These are phyloP conservation scores for Cheilosia scutellata DNA, from an alignment of 2,888 invertebrate species.

Conservation along the genomic window DNA sequence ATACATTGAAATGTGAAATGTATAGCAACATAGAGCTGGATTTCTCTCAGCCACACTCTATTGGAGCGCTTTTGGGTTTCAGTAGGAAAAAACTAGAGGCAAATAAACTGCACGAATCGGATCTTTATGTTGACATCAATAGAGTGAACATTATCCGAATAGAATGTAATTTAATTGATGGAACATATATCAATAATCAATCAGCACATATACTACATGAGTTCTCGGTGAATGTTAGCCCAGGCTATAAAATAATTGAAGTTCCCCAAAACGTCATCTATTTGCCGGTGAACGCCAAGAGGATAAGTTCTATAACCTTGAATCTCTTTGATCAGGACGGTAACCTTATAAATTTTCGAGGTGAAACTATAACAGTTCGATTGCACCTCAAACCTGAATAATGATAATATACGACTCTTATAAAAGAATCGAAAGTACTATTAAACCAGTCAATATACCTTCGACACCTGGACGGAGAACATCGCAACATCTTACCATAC, in stretches of 20 bases:
- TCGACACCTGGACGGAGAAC: neutral
- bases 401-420: slow-evolving; percentile 28
- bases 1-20: slow-evolving; percentile 58
- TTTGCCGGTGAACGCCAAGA: slow-evolving; percentile 78
- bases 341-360: slow-evolving; percentile 79
- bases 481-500: slow-evolving; percentile 45
- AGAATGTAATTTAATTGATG: slow-evolving; percentile 53
- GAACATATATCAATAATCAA: slow-evolving; percentile 2
- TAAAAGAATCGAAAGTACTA: neutral
- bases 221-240: slow-evolving; percentile 77
- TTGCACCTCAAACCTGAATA: slow-evolving; percentile 72
- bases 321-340: slow-evolving; percentile 79
- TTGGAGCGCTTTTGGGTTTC: slow-evolving; percentile 30
- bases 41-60: slow-evolving; percentile 27
- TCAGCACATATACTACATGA: slow-evolving; percentile 79
- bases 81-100: slow-evolving; percentile 9
- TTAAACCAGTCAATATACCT: neutral
- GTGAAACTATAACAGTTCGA: slow-evolving; percentile 78
- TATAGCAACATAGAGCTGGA: slow-evolving; percentile 60
- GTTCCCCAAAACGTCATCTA: slow-evolving; percentile 80
- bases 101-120: slow-evolving; percentile 77
- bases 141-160: slow-evolving; percentile 73
- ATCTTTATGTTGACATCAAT: slow-evolving; percentile 78
- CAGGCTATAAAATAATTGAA: slow-evolving; percentile 79
- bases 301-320: slow-evolving; percentile 78